These are phyloP conservation scores for Otocyon megalotis DNA, from an alignment of 2,113 vertebrate genomes.

Conservation along the genomic window DNA sequence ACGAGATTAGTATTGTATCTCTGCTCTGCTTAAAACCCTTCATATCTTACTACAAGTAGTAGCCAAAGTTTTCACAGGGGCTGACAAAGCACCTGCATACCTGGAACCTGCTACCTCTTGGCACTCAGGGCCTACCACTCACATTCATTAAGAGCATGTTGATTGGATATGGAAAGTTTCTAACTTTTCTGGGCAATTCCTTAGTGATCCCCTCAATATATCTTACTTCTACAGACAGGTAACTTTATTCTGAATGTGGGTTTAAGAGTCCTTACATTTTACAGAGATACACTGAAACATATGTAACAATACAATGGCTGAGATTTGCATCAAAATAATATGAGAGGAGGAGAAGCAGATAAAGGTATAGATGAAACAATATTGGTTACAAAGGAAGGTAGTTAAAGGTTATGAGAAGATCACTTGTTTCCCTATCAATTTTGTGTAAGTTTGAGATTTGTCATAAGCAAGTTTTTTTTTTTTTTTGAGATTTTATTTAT, in stretches of 20 bases:
- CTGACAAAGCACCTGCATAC: background rate
- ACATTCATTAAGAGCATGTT: background rate
- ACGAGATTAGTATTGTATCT: background rate
- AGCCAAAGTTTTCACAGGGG: background rate
- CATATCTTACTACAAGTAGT: background rate
- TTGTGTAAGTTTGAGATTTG: constrained; percentile 16
- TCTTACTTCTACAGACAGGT: background rate
- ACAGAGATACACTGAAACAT: background rate
- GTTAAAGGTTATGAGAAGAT: background rate
- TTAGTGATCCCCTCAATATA: background rate
- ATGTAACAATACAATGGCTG: background rate
- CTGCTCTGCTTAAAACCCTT: background rate
- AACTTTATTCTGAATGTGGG: background rate
- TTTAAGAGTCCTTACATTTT: background rate
- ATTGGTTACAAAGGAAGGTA: background rate
- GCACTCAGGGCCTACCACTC: background rate
- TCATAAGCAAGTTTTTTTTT: background rate
- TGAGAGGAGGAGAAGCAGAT: background rate
- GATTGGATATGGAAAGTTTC: background rate
- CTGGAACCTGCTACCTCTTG: background rate
- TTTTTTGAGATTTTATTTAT: too few relatives aligned
- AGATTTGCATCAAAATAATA: background rate
- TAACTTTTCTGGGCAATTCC: background rate
- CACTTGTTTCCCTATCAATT: background rate
- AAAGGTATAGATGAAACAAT: background rate